Evolutionary conservation across 2,888 invertebrate genomes (phyloP).

Genomic region (Leptopilina drosophilae): DNA sequence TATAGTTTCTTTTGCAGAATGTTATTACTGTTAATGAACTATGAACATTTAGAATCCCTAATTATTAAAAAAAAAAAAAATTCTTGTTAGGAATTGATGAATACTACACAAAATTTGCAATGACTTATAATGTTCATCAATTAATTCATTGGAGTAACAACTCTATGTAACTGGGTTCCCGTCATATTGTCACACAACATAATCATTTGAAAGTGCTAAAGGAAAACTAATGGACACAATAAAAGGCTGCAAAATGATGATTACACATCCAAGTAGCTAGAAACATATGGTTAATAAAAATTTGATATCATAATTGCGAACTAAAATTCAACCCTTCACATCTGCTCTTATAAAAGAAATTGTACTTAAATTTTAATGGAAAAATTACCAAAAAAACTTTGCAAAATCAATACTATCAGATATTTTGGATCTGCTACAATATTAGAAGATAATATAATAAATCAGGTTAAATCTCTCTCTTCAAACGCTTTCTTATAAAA

Average conservation of each 20-base stretch:
- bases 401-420: background rate
- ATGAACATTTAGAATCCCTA: background rate
- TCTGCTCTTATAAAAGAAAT: background rate
- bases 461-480: background rate
- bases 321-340: background rate
- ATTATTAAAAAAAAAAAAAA: too few species aligned
- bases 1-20: background rate
- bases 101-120: slow-evolving; percentile 33
- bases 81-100: background rate
- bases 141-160: slow-evolving; percentile 28
- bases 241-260: slow-evolving; percentile 49
- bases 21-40: background rate
- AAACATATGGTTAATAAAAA: slow-evolving; percentile 14
- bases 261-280: slow-evolving; percentile 39
- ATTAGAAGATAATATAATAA: background rate
- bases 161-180: slow-evolving; percentile 44
- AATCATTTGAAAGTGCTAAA: slow-evolving; percentile 45
- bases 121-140: slow-evolving; percentile 46
- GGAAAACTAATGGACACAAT: slow-evolving; percentile 41
- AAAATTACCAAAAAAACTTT: slow-evolving; percentile 7
- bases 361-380: background rate
- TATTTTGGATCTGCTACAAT: slow-evolving; percentile 25
- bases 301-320: background rate
- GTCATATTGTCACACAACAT: slow-evolving; percentile 40
- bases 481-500: background rate